A percentile compares a stretch with the other conserved stretches of the same genome.
phyloP scores from a whole-genome alignment of 2,797 vertebrate species.

The Myotis vivesi region DNA sequence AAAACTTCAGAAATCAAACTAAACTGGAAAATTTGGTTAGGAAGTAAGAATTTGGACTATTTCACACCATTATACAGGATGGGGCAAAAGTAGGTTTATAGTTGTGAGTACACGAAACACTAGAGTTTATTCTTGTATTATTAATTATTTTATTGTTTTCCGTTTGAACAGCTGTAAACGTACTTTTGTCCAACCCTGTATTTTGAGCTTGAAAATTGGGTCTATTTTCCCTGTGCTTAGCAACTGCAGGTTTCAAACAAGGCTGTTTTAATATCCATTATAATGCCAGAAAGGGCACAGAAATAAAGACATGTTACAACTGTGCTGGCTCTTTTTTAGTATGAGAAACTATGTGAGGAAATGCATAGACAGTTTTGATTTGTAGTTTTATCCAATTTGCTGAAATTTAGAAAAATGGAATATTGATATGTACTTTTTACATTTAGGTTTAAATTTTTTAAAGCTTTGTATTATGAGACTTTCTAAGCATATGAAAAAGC shows the following conservation, averaged over 20 bases:
- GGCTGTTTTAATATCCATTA: background rate
- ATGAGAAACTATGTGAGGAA: background rate
- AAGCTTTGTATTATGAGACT: conserved; percentile 12
- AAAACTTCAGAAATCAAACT: conserved; percentile 37
- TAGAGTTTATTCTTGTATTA: background rate
- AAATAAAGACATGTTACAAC: background rate
- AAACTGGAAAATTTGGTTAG: conserved; percentile 33
- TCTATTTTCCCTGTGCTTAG: conserved; percentile 44
- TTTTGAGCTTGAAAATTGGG: conserved; percentile 52
- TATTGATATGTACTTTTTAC: background rate
- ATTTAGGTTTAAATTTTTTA: conserved; percentile 41
- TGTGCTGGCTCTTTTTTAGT: background rate
- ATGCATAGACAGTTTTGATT: conserved; percentile 26
- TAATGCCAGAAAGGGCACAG: background rate
- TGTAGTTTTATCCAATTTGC: conserved; percentile 35
- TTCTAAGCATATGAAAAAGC: conserved; percentile 33
- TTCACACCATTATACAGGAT: background rate
- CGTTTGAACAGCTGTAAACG: background rate
- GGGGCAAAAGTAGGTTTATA: background rate
- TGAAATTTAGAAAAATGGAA: conserved; percentile 42
- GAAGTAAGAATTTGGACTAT: conserved; percentile 48
- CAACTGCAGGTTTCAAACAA: conserved; percentile 36
- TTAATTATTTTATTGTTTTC: background rate
- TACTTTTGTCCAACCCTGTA: background rate
- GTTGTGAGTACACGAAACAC: background rate